These are phyloP conservation scores for Diogma glabrata DNA, from an alignment of 2,888 invertebrate species.

Conservation along the genomic window DNA sequence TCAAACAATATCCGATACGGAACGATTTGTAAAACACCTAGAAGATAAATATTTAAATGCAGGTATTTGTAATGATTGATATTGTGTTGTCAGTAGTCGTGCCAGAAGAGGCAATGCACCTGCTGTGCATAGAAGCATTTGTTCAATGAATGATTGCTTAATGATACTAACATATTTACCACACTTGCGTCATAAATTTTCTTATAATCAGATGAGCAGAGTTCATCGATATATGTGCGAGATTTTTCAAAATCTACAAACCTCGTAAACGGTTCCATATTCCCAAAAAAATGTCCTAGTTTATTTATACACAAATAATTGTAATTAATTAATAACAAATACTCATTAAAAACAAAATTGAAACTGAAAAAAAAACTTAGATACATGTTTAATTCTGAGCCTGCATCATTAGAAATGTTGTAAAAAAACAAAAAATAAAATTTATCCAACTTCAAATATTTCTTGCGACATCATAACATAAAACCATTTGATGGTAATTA, in stretches of 20 bases:
- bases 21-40: conserved; percentile 74
- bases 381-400: conserved; percentile 3
- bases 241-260: conserved; percentile 72
- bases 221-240: conserved; percentile 66
- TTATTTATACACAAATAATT: not conserved
- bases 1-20: conserved; percentile 58
- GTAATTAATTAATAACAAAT: not conserved
- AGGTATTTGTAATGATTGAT: conserved; percentile 60
- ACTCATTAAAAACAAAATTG: not conserved
- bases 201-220: conserved; percentile 49
- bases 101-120: conserved; percentile 64
- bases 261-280: conserved; percentile 40
- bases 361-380: not conserved
- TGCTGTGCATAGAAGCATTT: conserved; percentile 62
- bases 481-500: no score
- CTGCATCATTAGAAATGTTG: not conserved
- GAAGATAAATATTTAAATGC: conserved; percentile 70
- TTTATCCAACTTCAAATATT: no score
- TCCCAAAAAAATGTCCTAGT: not conserved
- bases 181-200: conserved; percentile 73
- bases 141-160: conserved; percentile 64
- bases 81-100: conserved; percentile 46
- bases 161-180: conserved; percentile 67
- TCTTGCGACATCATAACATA: no score
- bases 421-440: not conserved